phyloP scores from a whole-genome alignment of 2,888 invertebrate genomes.

The Junonia oenone region DNA sequence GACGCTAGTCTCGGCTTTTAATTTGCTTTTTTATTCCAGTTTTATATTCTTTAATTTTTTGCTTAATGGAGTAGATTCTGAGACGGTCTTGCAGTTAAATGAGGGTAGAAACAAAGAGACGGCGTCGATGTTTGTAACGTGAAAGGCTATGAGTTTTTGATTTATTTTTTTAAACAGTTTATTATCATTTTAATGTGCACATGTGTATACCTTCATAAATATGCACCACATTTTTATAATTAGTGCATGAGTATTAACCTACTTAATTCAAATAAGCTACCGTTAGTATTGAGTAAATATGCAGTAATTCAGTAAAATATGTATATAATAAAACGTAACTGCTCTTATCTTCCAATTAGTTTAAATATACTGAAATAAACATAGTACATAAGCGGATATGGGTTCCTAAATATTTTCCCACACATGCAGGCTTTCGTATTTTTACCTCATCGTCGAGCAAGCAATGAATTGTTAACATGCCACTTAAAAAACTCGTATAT shows the following conservation, averaged over 20 bases:
- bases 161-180: not conserved
- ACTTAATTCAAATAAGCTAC: too few species aligned
- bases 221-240: too few species aligned
- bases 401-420: not conserved
- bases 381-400: not conserved
- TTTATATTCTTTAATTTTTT: slow-evolving; percentile 48
- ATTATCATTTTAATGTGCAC: not conserved
- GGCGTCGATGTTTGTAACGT: slow-evolving; percentile 31
- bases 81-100: slow-evolving; percentile 39
- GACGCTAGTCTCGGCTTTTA: slow-evolving; percentile 57
- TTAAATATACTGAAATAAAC: not conserved
- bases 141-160: slow-evolving; percentile 9
- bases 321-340: too few species aligned
- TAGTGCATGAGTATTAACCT: too few species aligned
- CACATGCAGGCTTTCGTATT: not conserved
- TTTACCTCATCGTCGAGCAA: not conserved
- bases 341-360: too few species aligned
- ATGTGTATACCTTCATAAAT: too few species aligned
- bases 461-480: not conserved
- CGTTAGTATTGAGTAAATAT: too few species aligned
- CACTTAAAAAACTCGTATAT: not conserved
- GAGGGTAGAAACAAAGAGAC: slow-evolving; percentile 44
- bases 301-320: too few species aligned
- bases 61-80: slow-evolving; percentile 51
- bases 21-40: slow-evolving; percentile 58